Evolutionary conservation across 2,888 invertebrate genomes (phyloP).

Genomic region (Lampropteryx suffumata): DNA sequence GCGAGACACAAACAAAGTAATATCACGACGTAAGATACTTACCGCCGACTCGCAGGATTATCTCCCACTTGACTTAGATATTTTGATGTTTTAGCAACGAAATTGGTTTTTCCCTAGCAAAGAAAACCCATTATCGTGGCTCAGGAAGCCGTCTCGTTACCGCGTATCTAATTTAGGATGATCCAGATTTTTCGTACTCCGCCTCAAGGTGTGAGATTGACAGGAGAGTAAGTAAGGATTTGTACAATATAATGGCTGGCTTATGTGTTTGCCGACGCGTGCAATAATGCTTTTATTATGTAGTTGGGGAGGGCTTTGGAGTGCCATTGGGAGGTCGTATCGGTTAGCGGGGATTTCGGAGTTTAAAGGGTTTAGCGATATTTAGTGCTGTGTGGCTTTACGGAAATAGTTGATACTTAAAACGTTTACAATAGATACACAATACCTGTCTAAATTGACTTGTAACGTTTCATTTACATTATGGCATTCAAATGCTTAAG

Average conservation of each 20-base stretch:
- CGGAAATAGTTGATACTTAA: constrained; percentile 5
- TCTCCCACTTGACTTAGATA: constrained; percentile 68
- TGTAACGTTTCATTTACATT: no score
- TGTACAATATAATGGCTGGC: constrained; percentile 50
- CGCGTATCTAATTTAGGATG: constrained; percentile 69
- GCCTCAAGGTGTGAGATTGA: constrained; percentile 61
- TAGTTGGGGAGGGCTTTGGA: constrained; percentile 33
- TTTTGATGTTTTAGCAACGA: constrained; percentile 69
- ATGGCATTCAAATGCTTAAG: no score
- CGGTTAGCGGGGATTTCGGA: constrained; percentile 31
- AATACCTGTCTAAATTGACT: not conserved
- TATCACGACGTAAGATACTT: constrained; percentile 60
- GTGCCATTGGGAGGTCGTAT: constrained; percentile 36
- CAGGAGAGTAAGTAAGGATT: constrained; percentile 56
- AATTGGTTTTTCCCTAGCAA: constrained; percentile 70
- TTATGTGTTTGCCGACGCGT: constrained; percentile 41
- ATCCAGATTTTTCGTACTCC: constrained; percentile 62
- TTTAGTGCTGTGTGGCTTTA: constrained; percentile 20
- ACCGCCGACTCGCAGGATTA: constrained; percentile 57
- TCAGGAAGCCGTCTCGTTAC: constrained; percentile 59
- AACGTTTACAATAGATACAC: constrained; percentile 7
- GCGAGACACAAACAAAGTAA: constrained; percentile 52
- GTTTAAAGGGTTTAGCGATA: constrained; percentile 25
- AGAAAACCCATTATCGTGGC: constrained; percentile 65
- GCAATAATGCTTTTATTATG: constrained; percentile 37